Conservation (phyloP, 2,888 invertebrate species). For the Hirtodrosophila alboralis region DNA sequence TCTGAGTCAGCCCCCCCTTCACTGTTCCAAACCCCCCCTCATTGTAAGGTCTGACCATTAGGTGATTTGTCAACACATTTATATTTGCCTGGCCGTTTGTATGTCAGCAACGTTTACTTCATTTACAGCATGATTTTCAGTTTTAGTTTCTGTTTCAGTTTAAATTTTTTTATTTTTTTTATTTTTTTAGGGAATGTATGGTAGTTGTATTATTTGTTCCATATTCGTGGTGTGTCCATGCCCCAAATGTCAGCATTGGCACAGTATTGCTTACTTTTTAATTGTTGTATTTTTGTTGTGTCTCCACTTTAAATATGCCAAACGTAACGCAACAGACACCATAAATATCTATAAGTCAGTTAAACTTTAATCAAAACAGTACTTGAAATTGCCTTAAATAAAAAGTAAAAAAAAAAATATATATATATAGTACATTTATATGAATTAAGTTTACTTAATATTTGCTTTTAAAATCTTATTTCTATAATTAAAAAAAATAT, state of each 20-base stretch:
- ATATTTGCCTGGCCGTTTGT: slow-evolving; percentile 39
- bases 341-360: slow-evolving; percentile 27
- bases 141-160: slow-evolving; percentile 40
- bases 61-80: slow-evolving; percentile 70
- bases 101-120: slow-evolving; percentile 70
- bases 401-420: no score
- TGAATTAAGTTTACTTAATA: neutral
- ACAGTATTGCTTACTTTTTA: slow-evolving; percentile 36
- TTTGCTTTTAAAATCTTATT: no score
- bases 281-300: slow-evolving; percentile 48
- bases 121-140: slow-evolving; percentile 71
- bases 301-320: slow-evolving; percentile 25
- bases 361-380: slow-evolving; percentile 30
- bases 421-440: no score
- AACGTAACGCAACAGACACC: slow-evolving; percentile 8
- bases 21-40: neutral
- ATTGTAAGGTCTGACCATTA: slow-evolving; percentile 11
- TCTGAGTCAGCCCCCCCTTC: slow-evolving; percentile 3
- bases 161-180: slow-evolving; percentile 14
- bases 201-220: slow-evolving; percentile 28
- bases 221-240: slow-evolving; percentile 50
- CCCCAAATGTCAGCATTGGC: slow-evolving; percentile 53
- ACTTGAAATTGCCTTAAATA: slow-evolving; percentile 1
- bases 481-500: no score
- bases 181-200: slow-evolving; percentile 50